Percentiles rank a stretch among this genome's conserved stretches.
Evolutionary conservation across 2,797 vertebrate species (phyloP).

Genomic region (Periophthalmus magnuspinnatus): DNA sequence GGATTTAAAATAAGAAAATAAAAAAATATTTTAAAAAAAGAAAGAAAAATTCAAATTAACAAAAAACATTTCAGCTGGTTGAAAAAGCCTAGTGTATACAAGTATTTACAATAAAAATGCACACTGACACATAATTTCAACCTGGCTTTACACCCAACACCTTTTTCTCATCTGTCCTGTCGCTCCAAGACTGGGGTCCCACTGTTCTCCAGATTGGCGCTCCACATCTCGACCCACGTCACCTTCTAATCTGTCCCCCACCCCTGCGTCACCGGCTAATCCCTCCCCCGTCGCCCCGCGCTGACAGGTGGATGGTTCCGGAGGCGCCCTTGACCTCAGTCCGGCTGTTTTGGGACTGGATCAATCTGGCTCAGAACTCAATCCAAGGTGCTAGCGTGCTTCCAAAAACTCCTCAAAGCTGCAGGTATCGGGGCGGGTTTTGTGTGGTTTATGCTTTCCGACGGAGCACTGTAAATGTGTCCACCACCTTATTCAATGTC

Average conservation of each 20-base stretch:
- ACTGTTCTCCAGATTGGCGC: slow-evolving; percentile 62
- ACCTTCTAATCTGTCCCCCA: too few species aligned
- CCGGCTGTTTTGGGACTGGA: slow-evolving; percentile 51
- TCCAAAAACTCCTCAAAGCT: slow-evolving; percentile 6
- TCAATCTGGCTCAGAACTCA: slow-evolving; percentile 56
- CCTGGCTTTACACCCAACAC: not conserved
- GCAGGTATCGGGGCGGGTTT: slow-evolving; percentile 40
- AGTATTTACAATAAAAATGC: not conserved
- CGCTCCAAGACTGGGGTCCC: slow-evolving; percentile 30
- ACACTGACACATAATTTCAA: not conserved
- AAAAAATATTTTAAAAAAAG: too few species aligned
- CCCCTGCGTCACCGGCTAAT: too few species aligned
- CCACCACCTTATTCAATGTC: slow-evolving; percentile 23
- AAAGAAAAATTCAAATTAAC: too few species aligned
- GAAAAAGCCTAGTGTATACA: too few species aligned
- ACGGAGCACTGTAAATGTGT: slow-evolving; percentile 31
- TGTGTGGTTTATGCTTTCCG: slow-evolving; percentile 20
- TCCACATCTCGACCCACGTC: slow-evolving; percentile 59
- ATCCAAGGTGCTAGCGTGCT: slow-evolving; percentile 17
- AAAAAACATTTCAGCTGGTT: too few species aligned
- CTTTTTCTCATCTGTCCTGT: slow-evolving; percentile 27
- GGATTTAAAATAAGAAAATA: too few species aligned
- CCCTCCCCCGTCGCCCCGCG: slow-evolving; percentile 54
- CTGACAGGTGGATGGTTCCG: slow-evolving; percentile 60
- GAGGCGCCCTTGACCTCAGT: slow-evolving; percentile 63